Evolutionary conservation across 1,140 invertebrate species (phyloP), one percentile per base, ranked within the genome.

Genomic region (Lepidostoma basale): DNA sequence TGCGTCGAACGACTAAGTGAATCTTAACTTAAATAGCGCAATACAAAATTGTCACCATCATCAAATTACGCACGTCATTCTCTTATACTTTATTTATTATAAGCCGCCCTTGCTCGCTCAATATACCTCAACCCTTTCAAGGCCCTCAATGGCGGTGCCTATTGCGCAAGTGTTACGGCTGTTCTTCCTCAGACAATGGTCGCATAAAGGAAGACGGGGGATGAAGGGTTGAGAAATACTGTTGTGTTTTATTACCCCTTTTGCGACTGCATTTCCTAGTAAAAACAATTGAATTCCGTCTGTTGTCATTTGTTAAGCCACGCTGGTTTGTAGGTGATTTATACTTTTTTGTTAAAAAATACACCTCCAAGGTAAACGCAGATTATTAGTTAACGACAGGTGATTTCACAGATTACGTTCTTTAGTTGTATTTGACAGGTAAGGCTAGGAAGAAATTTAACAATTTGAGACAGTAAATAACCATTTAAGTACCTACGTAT

Each of bases 101-200:
- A 0, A 20, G 20, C 44, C 44, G 44, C 44, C 44, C 44, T 20
- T 47, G 44, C 20, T 22, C 1, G 16, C 22, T 16, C 20, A 25
- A 54, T 54, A 54, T 28, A 54, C 4, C 2, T 28, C 25, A 28
- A 54, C 49, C 49, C 49, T 28, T 28, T 16, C 49, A 54, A 12
- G 10, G 26, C 49, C 49, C 30, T 54, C 49, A 33, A 26, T 14
- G 49, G 49, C 22, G 49, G 49, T 28, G n/a, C n/a, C n/a, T n/a
- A 28, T 54, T 28, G 49, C 49, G 49, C 49, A 28, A 33, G 28
- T n/a, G 49, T 54, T 54, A 54, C 28, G 25, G 23, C 49, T n/a
- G 26, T 54, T 28, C 49, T 26, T 54, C 12, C 23, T 26, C 49
- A 30, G 49, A 28, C 49, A 54, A 54, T 54, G 23, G 49, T n/a